Evolutionary conservation across 1,140 invertebrate genomes (phyloP).

Genomic region (Drosophila guanche): DNA sequence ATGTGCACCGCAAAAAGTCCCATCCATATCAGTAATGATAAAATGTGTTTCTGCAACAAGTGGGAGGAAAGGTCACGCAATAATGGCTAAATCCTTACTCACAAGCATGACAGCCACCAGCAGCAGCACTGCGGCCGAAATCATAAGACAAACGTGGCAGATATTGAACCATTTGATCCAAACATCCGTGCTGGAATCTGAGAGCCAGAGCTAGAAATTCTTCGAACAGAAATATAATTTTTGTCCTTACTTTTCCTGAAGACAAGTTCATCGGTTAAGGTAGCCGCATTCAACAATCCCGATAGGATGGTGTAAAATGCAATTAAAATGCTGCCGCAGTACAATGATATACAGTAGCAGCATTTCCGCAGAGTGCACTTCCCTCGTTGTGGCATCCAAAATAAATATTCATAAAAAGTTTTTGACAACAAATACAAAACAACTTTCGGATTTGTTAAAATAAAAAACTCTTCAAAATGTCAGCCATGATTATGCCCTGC

Average conservation of each 20-base stretch:
- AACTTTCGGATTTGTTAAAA: background rate
- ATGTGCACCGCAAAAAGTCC: slow-evolving; percentile 29
- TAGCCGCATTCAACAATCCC: slow-evolving; percentile 39
- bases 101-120: slow-evolving; percentile 26
- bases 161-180: slow-evolving; percentile 40
- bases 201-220: background rate
- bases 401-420: slow-evolving; percentile 6
- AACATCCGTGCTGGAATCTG: slow-evolving; percentile 13
- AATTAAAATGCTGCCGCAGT: slow-evolving; percentile 38
- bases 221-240: too few relatives aligned
- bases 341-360: slow-evolving; percentile 20
- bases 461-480: background rate
- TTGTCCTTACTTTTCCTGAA: slow-evolving; percentile 21
- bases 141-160: slow-evolving; percentile 35
- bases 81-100: background rate
- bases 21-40: slow-evolving; percentile 20
- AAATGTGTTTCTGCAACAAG: slow-evolving; percentile 4
- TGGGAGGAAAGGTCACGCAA: too few relatives aligned
- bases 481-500: background rate
- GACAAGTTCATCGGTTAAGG: slow-evolving; percentile 15
- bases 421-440: slow-evolving; percentile 20
- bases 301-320: slow-evolving; percentile 39
- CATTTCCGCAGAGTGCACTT: slow-evolving; percentile 8
- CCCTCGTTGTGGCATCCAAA: slow-evolving; percentile 32
- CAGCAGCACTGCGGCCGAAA: slow-evolving; percentile 22